Evolutionary conservation across 2,888 invertebrate species (phyloP).

Genomic region (Diaprepes abbreviatus): DNA sequence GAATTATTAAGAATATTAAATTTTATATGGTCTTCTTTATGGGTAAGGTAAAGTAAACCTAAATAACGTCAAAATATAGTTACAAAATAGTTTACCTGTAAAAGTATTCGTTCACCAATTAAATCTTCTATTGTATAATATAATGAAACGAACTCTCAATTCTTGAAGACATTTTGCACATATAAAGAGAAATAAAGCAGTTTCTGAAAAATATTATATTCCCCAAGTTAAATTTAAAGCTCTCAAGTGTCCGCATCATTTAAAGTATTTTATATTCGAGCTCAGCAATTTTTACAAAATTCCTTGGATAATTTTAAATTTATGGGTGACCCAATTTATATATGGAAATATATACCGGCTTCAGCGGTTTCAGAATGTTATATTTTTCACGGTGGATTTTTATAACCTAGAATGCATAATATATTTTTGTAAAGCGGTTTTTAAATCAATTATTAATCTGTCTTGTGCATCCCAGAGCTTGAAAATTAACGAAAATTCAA

Average conservation of each 20-base stretch:
- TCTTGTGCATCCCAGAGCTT: not conserved
- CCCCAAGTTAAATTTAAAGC: conserved; percentile 52
- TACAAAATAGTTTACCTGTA: too few relatives aligned
- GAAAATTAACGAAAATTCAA: too few relatives aligned
- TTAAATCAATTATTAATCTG: conserved; percentile 1
- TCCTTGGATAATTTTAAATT: conserved; percentile 57
- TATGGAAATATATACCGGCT: conserved; percentile 50
- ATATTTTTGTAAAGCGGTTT: conserved; percentile 11
- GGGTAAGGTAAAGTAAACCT: too few relatives aligned
- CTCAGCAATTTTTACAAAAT: conserved; percentile 53
- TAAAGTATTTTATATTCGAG: conserved; percentile 57
- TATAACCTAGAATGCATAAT: conserved; percentile 17
- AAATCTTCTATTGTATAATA: too few relatives aligned
- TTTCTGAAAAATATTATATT: not conserved
- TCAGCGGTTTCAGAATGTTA: conserved; percentile 35
- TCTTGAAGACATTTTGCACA: too few relatives aligned
- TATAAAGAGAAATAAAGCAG: too few relatives aligned
- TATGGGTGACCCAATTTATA: conserved; percentile 56
- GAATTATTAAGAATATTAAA: too few relatives aligned
- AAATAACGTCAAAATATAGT: too few relatives aligned
- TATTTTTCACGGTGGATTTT: conserved; percentile 41
- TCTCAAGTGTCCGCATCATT: conserved; percentile 58
- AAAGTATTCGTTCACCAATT: too few relatives aligned
- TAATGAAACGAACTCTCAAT: too few relatives aligned
- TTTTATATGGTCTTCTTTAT: too few relatives aligned